Evolutionary conservation across 1,140 invertebrate genomes (phyloP).

Genomic region (Cheumatopsyche charites): DNA sequence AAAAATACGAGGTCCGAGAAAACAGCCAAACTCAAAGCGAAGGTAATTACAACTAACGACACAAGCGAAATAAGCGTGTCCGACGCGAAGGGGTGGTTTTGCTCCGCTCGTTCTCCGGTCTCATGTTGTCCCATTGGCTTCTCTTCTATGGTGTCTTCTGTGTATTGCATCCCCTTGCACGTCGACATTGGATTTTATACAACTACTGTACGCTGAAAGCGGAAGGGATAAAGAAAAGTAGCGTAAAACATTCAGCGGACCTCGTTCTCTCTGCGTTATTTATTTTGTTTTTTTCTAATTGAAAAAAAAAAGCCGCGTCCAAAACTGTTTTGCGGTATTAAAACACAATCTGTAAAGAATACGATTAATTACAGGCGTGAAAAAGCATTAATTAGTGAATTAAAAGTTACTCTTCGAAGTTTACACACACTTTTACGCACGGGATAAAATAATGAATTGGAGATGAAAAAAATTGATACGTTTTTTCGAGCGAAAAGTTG

Average conservation of each 20-base stretch:
- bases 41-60: not conserved
- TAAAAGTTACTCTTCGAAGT: too few species aligned
- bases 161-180: too few species aligned
- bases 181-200: too few species aligned
- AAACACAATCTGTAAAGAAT: slow-evolving; percentile 14
- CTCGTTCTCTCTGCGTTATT: not conserved
- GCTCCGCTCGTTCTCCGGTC: not conserved
- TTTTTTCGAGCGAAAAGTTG: too few species aligned
- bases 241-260: slow-evolving; percentile 7
- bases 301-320: not conserved
- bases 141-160: too few species aligned
- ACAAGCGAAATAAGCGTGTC: slow-evolving; percentile 5
- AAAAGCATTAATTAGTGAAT: slow-evolving; percentile 20
- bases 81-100: not conserved
- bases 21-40: slow-evolving; percentile 9
- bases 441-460: too few species aligned
- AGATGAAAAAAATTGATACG: too few species aligned
- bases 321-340: too few species aligned
- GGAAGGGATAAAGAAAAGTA: not conserved
- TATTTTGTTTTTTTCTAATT: not conserved
- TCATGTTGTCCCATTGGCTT: too few species aligned
- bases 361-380: slow-evolving; percentile 19
- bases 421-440: too few species aligned
- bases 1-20: not conserved
- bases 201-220: not conserved